Conservation (phyloP, 2,888 invertebrate genomes). For the Pycnomerus fuliginosus region DNA sequence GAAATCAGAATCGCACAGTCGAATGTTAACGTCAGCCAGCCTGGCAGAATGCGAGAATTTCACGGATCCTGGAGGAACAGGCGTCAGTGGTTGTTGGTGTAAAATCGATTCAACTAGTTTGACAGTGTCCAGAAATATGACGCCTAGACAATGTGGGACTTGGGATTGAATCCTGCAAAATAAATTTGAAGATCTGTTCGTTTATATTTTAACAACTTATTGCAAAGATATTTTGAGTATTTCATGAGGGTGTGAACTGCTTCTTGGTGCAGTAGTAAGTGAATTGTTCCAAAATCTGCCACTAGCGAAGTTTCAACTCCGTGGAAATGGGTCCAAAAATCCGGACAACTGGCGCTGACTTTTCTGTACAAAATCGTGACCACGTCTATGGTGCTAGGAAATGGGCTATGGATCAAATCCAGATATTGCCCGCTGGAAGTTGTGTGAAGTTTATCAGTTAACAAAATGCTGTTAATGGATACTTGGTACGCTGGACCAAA, state of each 20-base stretch:
- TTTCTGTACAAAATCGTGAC: constrained; percentile 74
- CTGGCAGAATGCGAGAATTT: constrained; percentile 73
- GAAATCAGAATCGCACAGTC: constrained; percentile 70
- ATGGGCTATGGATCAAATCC: constrained; percentile 67
- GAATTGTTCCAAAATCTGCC: constrained; percentile 64
- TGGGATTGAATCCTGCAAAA: constrained; percentile 33
- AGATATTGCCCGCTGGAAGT: constrained; percentile 73
- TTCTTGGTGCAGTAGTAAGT: constrained; percentile 70
- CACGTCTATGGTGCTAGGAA: constrained; percentile 60
- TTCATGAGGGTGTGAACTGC: constrained; percentile 70
- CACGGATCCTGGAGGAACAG: constrained; percentile 73
- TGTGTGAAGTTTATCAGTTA: constrained; percentile 77
- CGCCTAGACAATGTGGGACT: constrained; percentile 35
- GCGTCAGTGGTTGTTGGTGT: constrained; percentile 57
- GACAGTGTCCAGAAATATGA: constrained; percentile 35
- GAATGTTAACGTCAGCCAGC: constrained; percentile 60
- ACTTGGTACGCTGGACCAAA: constrained; percentile 78
- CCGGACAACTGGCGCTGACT: constrained; percentile 78
- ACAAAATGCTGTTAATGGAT: constrained; percentile 61
- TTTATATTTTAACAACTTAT: constrained; percentile 55
- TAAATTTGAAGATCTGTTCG: constrained; percentile 1
- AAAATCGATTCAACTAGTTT: constrained; percentile 26
- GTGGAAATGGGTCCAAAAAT: constrained; percentile 78
- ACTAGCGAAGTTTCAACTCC: constrained; percentile 77
- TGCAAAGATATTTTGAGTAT: constrained; percentile 63